These are phyloP conservation scores for Peromyscus aztecus DNA, from an alignment of 2,797 vertebrate species.

Conservation along the genomic window DNA sequence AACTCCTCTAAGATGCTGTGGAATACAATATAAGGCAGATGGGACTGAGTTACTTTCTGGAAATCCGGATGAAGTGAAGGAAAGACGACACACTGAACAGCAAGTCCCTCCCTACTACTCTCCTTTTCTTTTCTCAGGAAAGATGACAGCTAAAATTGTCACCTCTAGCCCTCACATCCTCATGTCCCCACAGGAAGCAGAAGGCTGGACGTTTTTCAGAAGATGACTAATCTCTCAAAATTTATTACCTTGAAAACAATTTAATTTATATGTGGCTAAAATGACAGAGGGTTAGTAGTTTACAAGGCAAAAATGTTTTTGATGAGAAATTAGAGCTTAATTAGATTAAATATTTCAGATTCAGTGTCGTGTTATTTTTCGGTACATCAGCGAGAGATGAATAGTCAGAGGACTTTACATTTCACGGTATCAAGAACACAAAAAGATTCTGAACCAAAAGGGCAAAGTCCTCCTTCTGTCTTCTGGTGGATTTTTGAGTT, in stretches of 20 bases:
- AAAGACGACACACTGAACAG: background rate
- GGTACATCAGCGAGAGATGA: background rate
- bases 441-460: background rate
- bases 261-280: conserved; percentile 32
- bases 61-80: background rate
- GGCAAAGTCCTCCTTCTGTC: conserved; percentile 24
- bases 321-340: background rate
- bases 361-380: conserved; percentile 42
- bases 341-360: conserved; percentile 1
- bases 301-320: background rate
- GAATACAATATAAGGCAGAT: background rate
- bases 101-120: background rate
- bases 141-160: background rate
- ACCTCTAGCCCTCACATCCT: background rate
- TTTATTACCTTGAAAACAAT: background rate
- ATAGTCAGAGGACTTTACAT: background rate
- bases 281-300: background rate
- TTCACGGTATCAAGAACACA: background rate
- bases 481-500: conserved; percentile 48
- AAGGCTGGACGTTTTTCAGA: background rate
- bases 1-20: background rate
- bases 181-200: background rate
- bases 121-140: background rate
- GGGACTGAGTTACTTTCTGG: background rate
- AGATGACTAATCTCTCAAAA: conserved; percentile 45